Conservation (phyloP, 2,888 invertebrate genomes). For the Ptycholaimellus sp. region DNA sequence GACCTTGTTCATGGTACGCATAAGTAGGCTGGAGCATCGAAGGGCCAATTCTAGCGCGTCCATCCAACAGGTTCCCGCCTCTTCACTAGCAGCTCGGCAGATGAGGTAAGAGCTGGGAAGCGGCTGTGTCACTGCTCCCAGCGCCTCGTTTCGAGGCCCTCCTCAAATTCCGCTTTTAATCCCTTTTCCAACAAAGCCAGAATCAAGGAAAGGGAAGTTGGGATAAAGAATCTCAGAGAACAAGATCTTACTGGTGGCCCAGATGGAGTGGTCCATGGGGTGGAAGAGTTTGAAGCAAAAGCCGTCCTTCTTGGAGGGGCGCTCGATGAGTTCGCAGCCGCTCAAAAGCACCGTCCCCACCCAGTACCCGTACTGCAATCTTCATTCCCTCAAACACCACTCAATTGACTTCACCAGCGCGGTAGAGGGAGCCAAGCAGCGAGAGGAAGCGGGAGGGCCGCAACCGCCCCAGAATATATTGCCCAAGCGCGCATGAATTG, state of each 20-base stretch:
- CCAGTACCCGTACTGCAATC: conserved; percentile 61
- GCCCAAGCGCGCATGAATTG: neutral
- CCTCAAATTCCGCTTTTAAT: conserved; percentile 11
- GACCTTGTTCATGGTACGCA: conserved; percentile 38
- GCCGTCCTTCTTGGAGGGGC: conserved; percentile 87
- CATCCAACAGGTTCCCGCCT: conserved; percentile 58
- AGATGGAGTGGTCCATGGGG: conserved; percentile 84
- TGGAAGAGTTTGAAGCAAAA: conserved; percentile 89
- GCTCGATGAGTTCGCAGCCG: conserved; percentile 70
- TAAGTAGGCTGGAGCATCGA: conserved; percentile 49
- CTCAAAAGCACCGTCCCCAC: conserved; percentile 72
- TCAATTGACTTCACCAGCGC: neutral
- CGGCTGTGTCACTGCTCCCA: conserved; percentile 77
- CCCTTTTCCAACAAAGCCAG: neutral
- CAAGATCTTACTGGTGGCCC: conserved; percentile 46
- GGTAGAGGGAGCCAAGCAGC: too few species aligned
- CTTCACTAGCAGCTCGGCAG: conserved; percentile 66
- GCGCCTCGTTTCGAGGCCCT: conserved; percentile 77
- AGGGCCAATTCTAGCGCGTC: conserved; percentile 68
- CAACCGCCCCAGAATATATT: too few species aligned
- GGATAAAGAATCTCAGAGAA: neutral
- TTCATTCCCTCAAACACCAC: neutral
- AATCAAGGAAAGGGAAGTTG: neutral
- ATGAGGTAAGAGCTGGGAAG: conserved; percentile 73
- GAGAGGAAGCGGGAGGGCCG: too few species aligned